These are phyloP conservation scores for Ceratoteleas bidentatus DNA, from an alignment of 1,140 invertebrate genomes.

Conservation along the genomic window DNA sequence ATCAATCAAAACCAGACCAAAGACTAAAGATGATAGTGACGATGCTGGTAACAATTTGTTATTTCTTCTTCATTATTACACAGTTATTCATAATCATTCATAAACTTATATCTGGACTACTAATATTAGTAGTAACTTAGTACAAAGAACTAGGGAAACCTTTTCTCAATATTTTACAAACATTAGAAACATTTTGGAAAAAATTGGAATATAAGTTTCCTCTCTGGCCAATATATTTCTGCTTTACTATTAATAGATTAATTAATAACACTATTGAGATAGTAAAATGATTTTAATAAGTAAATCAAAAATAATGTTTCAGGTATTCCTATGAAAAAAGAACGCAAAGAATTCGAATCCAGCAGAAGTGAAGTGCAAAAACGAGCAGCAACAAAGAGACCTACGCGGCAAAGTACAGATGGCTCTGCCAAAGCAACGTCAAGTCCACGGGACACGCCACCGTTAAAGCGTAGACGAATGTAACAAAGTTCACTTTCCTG, in stretches of 20 bases:
- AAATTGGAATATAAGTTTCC: too few species aligned
- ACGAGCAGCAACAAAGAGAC: conserved; percentile 75
- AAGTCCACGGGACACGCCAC: conserved; percentile 79
- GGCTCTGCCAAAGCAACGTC: conserved; percentile 76
- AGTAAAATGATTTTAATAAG: too few species aligned
- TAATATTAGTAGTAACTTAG: too few species aligned
- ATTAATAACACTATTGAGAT: too few species aligned
- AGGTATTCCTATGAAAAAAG: conserved; percentile 75
- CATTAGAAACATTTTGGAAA: too few species aligned
- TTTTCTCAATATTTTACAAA: neutral
- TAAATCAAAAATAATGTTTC: conserved; percentile 18
- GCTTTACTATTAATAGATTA: too few species aligned
- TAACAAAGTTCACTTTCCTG: conserved; percentile 58
- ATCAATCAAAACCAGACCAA: conserved; percentile 75
- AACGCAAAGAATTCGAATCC: conserved; percentile 78
- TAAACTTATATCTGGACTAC: too few species aligned
- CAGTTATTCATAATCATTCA: too few species aligned
- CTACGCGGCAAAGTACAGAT: conserved; percentile 79
- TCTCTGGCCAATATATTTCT: too few species aligned
- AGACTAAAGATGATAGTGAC: conserved; percentile 78
- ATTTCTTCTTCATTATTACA: too few species aligned
- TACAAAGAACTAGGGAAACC: too few species aligned
- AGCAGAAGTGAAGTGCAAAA: conserved; percentile 75
- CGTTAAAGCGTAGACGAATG: conserved; percentile 78
- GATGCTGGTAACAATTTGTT: conserved; percentile 66